phyloP scores from a whole-genome alignment of 2,888 invertebrate species.

The Lepidochrysops patricia region DNA sequence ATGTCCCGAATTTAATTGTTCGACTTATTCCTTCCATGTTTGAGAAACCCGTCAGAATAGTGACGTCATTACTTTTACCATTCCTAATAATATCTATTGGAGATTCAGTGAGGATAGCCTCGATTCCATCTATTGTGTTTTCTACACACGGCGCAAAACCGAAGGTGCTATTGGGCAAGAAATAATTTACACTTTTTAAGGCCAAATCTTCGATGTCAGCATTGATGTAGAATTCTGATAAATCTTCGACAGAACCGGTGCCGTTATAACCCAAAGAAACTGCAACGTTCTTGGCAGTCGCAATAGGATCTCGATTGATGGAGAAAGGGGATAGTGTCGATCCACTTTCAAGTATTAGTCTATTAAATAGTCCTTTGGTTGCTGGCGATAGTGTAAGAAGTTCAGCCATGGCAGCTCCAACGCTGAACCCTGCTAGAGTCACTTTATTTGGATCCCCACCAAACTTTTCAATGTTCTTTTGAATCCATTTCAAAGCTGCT shows the following conservation, averaged over 20 bases:
- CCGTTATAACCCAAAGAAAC: constrained; percentile 50
- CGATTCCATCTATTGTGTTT: constrained; percentile 36
- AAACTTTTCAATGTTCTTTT: constrained; percentile 82
- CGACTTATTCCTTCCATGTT: constrained; percentile 65
- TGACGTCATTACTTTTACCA: constrained; percentile 39
- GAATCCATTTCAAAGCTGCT: constrained; percentile 83
- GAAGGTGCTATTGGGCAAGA: constrained; percentile 55
- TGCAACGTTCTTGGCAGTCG: constrained; percentile 55
- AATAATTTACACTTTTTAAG: constrained; percentile 49
- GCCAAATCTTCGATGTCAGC: constrained; percentile 36
- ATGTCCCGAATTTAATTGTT: constrained; percentile 43
- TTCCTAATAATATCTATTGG: constrained; percentile 47
- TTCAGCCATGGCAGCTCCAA: constrained; percentile 78
- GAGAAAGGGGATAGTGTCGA: constrained; percentile 56
- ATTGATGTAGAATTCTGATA: constrained; percentile 54
- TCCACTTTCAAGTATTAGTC: constrained; percentile 58
- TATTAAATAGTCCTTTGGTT: constrained; percentile 48
- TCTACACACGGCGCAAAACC: constrained; percentile 63
- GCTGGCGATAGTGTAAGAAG: constrained; percentile 46
- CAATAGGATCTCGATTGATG: constrained; percentile 51
- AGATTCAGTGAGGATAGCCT: constrained; percentile 52
- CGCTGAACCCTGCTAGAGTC: constrained; percentile 87
- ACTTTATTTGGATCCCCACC: constrained; percentile 86
- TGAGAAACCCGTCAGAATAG: constrained; percentile 50
- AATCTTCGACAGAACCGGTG: constrained; percentile 44